Evolutionary conservation across 1,140 invertebrate genomes (phyloP).

Genomic region (Hylaeus volcanicus): DNA sequence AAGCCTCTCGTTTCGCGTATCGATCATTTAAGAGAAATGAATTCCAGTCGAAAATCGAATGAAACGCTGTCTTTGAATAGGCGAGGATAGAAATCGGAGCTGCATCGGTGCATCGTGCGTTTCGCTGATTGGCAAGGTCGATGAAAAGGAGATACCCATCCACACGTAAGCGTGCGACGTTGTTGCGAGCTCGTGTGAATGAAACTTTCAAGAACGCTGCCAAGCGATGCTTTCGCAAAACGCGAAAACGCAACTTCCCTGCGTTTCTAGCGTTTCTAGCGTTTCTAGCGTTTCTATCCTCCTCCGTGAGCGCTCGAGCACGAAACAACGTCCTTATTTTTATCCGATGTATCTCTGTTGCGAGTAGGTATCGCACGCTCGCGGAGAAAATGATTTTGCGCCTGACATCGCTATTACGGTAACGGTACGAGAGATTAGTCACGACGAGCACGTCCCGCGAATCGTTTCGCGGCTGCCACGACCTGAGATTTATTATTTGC

Average conservation of each 20-base stretch:
- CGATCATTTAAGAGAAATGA: background rate
- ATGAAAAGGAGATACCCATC: background rate
- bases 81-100: background rate
- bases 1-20: background rate
- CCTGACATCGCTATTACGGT: conserved; percentile 44
- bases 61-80: background rate
- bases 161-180: conserved; percentile 2
- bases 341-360: conserved; percentile 12
- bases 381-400: conserved; percentile 40
- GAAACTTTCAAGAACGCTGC: background rate
- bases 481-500: background rate
- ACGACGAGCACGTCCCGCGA: conserved; percentile 14
- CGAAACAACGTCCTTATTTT: conserved; percentile 29
- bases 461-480: conserved; percentile 4
- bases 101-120: background rate
- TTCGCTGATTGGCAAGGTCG: background rate
- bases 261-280: background rate
- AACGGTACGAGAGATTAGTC: conserved; percentile 53
- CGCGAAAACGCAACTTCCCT: conserved; percentile 36
- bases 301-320: conserved; percentile 3
- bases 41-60: too few relatives aligned
- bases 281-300: background rate
- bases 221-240: conserved; percentile 24
- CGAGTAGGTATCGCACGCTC: conserved; percentile 34
- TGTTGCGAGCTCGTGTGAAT: background rate